Percentiles rank a stretch among this genome's conserved stretches.
Evolutionary conservation across 2,113 vertebrate species (phyloP).

Genomic region (Neomonachus schauinslandi): DNA sequence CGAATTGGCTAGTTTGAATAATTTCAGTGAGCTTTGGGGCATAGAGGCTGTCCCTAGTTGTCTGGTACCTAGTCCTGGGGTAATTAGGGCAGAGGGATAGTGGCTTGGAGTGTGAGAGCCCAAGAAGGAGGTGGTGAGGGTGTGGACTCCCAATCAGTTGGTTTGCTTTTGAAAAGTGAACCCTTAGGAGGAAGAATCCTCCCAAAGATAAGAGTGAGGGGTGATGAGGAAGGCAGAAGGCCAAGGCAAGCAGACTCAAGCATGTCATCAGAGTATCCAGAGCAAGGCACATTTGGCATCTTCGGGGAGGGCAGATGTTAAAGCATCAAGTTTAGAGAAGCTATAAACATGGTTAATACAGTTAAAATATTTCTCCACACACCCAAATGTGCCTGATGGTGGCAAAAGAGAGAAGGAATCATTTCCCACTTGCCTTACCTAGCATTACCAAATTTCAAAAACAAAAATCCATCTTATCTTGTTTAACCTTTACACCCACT

Average conservation of each 20-base stretch:
- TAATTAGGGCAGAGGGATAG: background rate
- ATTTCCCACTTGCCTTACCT: background rate
- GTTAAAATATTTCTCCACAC: background rate
- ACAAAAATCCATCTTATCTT: background rate
- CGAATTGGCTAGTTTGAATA: background rate
- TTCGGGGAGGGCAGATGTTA: background rate
- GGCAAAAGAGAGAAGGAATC: background rate
- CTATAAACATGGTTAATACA: background rate
- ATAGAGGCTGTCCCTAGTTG: background rate
- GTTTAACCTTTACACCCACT: background rate
- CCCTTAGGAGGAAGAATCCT: background rate
- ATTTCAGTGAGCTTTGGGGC: background rate
- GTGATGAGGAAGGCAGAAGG: too few relatives aligned
- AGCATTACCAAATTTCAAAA: background rate
- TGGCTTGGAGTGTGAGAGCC: background rate
- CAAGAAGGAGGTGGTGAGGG: too few relatives aligned
- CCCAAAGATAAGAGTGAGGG: background rate
- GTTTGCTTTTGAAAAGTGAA: background rate
- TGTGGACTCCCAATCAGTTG: background rate
- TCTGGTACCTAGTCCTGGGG: background rate
- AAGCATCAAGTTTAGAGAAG: background rate
- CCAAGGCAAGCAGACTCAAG: background rate
- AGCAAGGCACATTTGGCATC: rapidly evolving
- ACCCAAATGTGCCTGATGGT: too few relatives aligned
- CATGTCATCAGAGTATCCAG: background rate